A percentile compares a stretch with the other conserved stretches of the same genome.
Evolutionary conservation across 2,888 invertebrate species (phyloP).

Genomic region (Cryptus viduatorius): DNA sequence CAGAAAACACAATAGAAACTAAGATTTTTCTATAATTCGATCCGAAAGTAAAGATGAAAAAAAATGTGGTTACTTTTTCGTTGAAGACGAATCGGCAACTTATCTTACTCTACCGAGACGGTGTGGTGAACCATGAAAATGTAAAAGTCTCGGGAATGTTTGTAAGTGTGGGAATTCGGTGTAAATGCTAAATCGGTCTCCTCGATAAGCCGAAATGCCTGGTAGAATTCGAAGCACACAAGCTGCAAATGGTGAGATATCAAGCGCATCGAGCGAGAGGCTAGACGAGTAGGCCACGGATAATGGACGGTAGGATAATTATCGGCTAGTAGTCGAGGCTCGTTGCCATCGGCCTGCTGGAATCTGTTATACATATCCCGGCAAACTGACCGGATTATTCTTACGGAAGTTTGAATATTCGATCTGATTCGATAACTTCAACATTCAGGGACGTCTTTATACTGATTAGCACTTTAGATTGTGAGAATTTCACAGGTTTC

Average conservation of each 20-base stretch:
- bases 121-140: neutral
- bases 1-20: too few species aligned
- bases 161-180: neutral
- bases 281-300: conserved; percentile 54
- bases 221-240: conserved; percentile 31
- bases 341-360: conserved; percentile 39
- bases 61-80: too few species aligned
- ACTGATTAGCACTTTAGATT: neutral
- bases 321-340: conserved; percentile 58
- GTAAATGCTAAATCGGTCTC: conserved; percentile 67
- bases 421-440: conserved; percentile 18
- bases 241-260: conserved; percentile 50
- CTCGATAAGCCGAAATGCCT: conserved; percentile 63
- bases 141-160: neutral
- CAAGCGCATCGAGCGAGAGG: conserved; percentile 36
- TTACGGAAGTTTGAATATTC: conserved; percentile 52
- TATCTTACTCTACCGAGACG: neutral
- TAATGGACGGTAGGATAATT: conserved; percentile 51
- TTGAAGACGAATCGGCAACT: too few species aligned
- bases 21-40: too few species aligned
- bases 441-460: neutral
- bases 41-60: too few species aligned
- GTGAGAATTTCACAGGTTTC: neutral
- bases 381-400: conserved; percentile 40
- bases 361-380: conserved; percentile 39